Evolutionary conservation across 1,140 invertebrate genomes (phyloP), one percentile per base, ranked within the genome.

Genomic region (Orchesella cincta): DNA sequence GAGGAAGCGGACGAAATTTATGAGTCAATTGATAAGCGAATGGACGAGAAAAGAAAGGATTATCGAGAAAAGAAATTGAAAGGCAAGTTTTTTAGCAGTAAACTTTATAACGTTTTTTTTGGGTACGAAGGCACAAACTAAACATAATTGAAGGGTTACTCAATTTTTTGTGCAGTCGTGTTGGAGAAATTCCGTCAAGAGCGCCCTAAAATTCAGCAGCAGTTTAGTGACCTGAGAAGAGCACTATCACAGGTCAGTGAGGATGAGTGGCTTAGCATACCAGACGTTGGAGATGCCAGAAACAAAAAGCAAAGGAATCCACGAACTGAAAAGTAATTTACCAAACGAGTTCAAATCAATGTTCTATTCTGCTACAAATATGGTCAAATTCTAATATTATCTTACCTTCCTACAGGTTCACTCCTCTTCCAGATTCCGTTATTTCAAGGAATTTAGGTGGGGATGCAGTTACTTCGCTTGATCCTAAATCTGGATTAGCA

Each of bases 1-100:
- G 97, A 98, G 85, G 98, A 99, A 89, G 98, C 98, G 14, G 98
- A 99, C 90, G 92, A 93, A 29, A 98, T 99, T 83, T 99, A 99
- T 86, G 95, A 98, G 86, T 94, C 94, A 16, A 97, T 99, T 84
- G 98, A 99, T 85, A 96, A 97, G 86, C 88, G 98, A 78, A 98
- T 99, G 96, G 98, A 99, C 87, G 98, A 99, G 85, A 98, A 98
- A 84, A 89, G 98, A 12, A 98, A 98, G 86, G 97, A 99, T 85
- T 97, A 98, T 81, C 88, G 94, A 84, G 94, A 93, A 82, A 93
- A 93, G 82, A 87, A 93, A 5, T 74, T 85, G 2, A 86, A 86
- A 81, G 83, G 83, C 83, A 74, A 29, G 26, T 18, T 20, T 1
- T 12, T 26, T 8, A 46, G 39, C 5, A 18, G 14, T 57, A 26